Percentiles rank a stretch among this genome's conserved stretches.
phyloP scores from a whole-genome alignment of 2,888 invertebrate genomes.

The Geotrupes spiniger region DNA sequence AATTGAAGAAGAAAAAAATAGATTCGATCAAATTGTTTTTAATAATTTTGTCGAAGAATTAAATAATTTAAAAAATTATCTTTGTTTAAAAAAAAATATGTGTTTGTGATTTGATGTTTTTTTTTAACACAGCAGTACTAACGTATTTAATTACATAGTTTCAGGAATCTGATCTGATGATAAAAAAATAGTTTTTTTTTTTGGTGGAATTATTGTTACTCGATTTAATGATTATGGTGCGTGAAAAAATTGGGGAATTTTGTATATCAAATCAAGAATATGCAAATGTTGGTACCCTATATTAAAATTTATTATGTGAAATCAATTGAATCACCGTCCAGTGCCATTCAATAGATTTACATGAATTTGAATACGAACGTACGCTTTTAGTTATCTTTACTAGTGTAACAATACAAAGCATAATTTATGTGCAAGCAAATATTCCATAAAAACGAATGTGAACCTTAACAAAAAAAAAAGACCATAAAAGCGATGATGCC shows the following conservation, averaged over 20 bases:
- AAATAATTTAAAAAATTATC: no score
- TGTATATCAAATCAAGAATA: conserved; percentile 26
- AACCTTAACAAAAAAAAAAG: conserved; percentile 33
- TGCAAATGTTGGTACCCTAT: conserved; percentile 24
- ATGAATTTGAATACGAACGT: conserved; percentile 44
- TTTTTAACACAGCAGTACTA: no score
- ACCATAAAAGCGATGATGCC: conserved; percentile 22
- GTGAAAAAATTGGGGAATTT: conserved; percentile 11
- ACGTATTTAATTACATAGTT: no score
- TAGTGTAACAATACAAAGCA: conserved; percentile 44
- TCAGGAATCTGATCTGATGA: no score
- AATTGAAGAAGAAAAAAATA: no score
- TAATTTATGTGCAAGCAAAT: conserved; percentile 41
- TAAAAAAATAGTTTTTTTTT: no score
- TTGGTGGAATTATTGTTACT: no score
- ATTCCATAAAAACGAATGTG: conserved; percentile 38
- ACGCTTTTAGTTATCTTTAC: conserved; percentile 42
- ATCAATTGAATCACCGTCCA: conserved; percentile 35
- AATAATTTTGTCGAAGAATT: no score
- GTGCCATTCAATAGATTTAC: conserved; percentile 27
- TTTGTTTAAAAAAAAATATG: no score
- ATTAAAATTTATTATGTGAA: conserved; percentile 22
- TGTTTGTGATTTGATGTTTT: no score
- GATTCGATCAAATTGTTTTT: no score
- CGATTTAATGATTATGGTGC: no score